Evolutionary conservation across 2,888 invertebrate genomes (phyloP), one percentile per base, ranked within the genome.

Genomic region (Drosophila conformis): DNA sequence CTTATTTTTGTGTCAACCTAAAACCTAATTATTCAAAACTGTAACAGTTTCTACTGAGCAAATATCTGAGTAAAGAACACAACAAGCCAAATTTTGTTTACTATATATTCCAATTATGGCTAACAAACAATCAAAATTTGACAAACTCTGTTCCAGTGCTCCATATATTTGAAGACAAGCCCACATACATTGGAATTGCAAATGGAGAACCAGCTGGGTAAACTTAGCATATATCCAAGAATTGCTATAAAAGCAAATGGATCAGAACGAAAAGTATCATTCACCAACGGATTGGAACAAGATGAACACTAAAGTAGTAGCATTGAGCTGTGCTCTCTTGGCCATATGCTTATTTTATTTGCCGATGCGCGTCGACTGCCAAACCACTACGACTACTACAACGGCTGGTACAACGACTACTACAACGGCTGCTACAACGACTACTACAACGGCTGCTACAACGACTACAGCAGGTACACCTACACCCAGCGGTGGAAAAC

Each of bases 261-360:
- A 36, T 7, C 2, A 31, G 11, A 8, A 13, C 15, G 15, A 36
- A 42, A 57, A 35, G 11, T 56, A 78, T 78, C 76, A 76, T 36
- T 73, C 51, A 29, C 8, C 46, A 51, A 61, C 42, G 25, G 31
- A 51, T 36, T 46, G 21, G 3, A 21, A 2, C 7, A 62, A 62
- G 36, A 78, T 76, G 76, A 63, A 56, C 29, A 15, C 42, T 7
- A 54, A 27, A 48, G 36, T 48, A 33, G 29, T 63, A 18, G 15
- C 40, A 7, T 21, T 72, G 4, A 48, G 40, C 33, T 78, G 78
- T 49, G 78, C 46, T 38, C n/a, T 76, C 10, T 4, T 76, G 46
- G 73, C 67, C 36, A 52, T 78, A 4, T 57, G 40, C 42, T 6
- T 78, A 0, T 38, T 46, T 38, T n/a, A 51, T 21, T 3, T 78